Base-by-base conservation (phyloP, 2,113 vertebrate genomes). In the Dasypus novemcinctus region DNA sequence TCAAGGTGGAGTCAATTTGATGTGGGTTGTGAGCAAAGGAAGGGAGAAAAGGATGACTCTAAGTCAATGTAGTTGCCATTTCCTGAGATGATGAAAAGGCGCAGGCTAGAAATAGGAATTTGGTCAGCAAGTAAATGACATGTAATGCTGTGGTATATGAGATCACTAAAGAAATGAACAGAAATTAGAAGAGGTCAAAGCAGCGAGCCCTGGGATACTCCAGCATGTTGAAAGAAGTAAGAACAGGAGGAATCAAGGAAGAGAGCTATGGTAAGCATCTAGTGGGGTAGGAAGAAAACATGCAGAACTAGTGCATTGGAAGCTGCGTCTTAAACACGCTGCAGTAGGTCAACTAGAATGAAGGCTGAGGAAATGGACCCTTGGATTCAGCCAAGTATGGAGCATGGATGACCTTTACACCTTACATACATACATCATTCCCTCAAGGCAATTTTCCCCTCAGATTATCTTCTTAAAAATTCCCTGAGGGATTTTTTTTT, bases 261-360 rank as follows among this genome's bases (percentile, higher is more conserved):
- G 10, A 54, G 25, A 38, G 31, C 31, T 13, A 46, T 85, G 41
- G 57, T 61, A 74, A 14, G 21, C 49, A 18, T 33, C 31, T 46
- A 11, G 23, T 1, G 1, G 15, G 31, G 0, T 15, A 4, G 11
- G 25, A 66, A 61, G 74, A 38, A 64, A 75, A 52, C 4, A 4
- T 49, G n/a, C 38, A 52, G 23, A 49, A 15, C 12, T 0, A 10
- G 27, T 2, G 13, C 23, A 13, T n/a, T 1, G 41, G 59, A n/a
- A 76, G n/a, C 27, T 25, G 10, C 14, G 59, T 61, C 1, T 9
- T 15, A 17, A 7, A n/a, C 38, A 0, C n/a, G 8, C 17, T 0
- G 2, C 18, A 3, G 12, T 21, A 52, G 18, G 21, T 31, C 84
- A 72, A 1, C 49, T 52, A n/a, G 23, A 10, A 36, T 36, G 10